A percentile compares a stretch with the other conserved stretches of the same genome.
phyloP scores from a whole-genome alignment of 1,140 invertebrate species.

The Cardiocondyla obscurior region DNA sequence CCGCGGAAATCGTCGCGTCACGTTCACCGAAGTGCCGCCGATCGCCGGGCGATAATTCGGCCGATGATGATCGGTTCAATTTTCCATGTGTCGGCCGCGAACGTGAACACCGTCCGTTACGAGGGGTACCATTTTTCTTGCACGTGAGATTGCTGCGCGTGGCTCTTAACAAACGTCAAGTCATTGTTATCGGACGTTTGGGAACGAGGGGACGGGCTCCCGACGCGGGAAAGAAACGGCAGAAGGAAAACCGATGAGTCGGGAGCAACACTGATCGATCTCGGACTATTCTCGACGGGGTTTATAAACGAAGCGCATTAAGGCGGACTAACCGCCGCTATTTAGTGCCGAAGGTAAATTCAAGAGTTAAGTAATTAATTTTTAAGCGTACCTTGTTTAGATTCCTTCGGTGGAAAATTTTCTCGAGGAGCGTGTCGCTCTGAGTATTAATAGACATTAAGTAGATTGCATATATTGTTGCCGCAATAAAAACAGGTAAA shows the following conservation, averaged over 20 bases:
- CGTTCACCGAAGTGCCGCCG: constrained; percentile 43
- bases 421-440: neutral
- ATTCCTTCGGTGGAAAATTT: constrained; percentile 10
- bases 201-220: constrained; percentile 22
- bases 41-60: constrained; percentile 44
- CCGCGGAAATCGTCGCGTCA: constrained; percentile 55
- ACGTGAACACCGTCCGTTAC: constrained; percentile 1
- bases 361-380: constrained; percentile 43
- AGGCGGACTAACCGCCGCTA: constrained; percentile 37
- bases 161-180: constrained; percentile 71
- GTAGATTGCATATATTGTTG: neutral
- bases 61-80: constrained; percentile 62
- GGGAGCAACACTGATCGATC: constrained; percentile 29
- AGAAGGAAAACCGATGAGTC: constrained; percentile 29
- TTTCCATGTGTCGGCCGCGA: constrained; percentile 58
- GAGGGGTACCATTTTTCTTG: constrained; percentile 65
- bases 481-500: neutral
- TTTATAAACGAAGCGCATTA: constrained; percentile 55
- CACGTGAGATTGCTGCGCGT: constrained; percentile 61
- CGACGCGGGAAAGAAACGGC: constrained; percentile 36
- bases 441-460: constrained; percentile 15
- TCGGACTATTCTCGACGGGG: constrained; percentile 30
- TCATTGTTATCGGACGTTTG: constrained; percentile 68
- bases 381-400: neutral
- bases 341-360: constrained; percentile 31